Evolutionary conservation across 2,888 invertebrate species (phyloP).

Genomic region (Drosophila fulvimacula): DNA sequence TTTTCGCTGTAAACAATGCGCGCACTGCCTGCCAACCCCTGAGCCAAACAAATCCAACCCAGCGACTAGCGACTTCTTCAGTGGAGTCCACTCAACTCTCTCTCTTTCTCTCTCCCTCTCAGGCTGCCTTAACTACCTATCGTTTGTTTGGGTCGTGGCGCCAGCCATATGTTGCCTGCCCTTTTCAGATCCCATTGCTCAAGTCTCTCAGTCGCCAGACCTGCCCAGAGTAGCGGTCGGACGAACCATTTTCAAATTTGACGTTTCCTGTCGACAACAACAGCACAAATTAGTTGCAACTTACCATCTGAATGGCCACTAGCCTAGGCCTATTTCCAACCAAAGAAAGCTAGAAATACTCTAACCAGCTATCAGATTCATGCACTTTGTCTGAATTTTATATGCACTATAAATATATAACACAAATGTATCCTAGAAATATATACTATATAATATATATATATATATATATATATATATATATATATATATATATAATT

Average conservation of each 20-base stretch:
- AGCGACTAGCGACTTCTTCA: slow-evolving; percentile 5
- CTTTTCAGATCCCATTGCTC: slow-evolving; percentile 13
- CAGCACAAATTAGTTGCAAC: slow-evolving; percentile 45
- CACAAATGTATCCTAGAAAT: too few species aligned
- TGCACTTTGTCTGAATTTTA: too few species aligned
- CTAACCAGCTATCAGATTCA: background rate
- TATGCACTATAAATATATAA: too few species aligned
- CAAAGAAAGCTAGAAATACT: background rate
- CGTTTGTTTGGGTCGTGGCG: slow-evolving; percentile 10
- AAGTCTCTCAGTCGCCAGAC: slow-evolving; percentile 4
- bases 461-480: too few species aligned
- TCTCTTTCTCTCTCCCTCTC: background rate
- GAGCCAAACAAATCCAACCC: slow-evolving; percentile 24
- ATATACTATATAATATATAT: too few species aligned
- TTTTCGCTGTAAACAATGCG: slow-evolving; percentile 44
- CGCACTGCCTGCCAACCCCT: slow-evolving; percentile 36
- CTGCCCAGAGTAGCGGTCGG: slow-evolving; percentile 1
- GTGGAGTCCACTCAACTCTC: background rate
- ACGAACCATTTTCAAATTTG: slow-evolving; percentile 53
- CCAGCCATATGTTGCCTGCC: background rate
- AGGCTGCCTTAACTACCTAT: slow-evolving; percentile 1
- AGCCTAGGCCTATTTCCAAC: background rate
- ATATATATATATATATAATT: too few species aligned
- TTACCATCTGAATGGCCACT: slow-evolving; percentile 14
- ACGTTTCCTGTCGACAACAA: slow-evolving; percentile 41